A percentile compares a stretch with the other conserved stretches of the same genome.
These are phyloP conservation scores for Dolichotis patagonum DNA, from an alignment of 2,113 vertebrate species.

Conservation along the genomic window DNA sequence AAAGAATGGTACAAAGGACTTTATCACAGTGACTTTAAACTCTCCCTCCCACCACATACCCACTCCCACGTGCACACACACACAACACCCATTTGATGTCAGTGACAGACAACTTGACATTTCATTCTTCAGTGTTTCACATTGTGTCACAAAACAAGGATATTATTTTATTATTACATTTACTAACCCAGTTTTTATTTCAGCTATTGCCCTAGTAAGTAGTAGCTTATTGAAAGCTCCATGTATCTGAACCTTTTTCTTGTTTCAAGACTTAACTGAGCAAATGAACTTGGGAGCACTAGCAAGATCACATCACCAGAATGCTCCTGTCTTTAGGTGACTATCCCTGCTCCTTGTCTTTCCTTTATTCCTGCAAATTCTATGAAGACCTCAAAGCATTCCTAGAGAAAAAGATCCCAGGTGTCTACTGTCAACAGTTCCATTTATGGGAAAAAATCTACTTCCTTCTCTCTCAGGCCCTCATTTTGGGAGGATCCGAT, in stretches of 20 bases:
- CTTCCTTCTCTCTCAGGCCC: background rate
- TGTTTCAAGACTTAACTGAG: background rate
- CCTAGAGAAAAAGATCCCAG: background rate
- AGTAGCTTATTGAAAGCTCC: background rate
- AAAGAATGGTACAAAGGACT: background rate
- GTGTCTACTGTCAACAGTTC: background rate
- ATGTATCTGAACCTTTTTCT: background rate
- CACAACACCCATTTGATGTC: background rate
- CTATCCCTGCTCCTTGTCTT: background rate
- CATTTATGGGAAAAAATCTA: background rate
- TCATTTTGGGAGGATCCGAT: background rate
- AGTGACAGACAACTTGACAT: background rate
- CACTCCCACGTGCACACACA: background rate
- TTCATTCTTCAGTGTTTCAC: background rate
- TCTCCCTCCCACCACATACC: background rate
- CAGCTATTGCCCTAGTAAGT: background rate
- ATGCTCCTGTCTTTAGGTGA: background rate
- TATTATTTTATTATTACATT: background rate
- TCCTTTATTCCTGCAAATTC: background rate
- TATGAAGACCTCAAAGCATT: background rate
- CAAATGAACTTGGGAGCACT: background rate
- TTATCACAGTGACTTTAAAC: background rate
- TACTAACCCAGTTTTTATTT: background rate
- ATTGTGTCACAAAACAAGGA: background rate
- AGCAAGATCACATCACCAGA: fast-evolving